These are phyloP conservation scores for Clepsis dumicolana DNA, from an alignment of 2,888 invertebrate species.

Conservation along the genomic window DNA sequence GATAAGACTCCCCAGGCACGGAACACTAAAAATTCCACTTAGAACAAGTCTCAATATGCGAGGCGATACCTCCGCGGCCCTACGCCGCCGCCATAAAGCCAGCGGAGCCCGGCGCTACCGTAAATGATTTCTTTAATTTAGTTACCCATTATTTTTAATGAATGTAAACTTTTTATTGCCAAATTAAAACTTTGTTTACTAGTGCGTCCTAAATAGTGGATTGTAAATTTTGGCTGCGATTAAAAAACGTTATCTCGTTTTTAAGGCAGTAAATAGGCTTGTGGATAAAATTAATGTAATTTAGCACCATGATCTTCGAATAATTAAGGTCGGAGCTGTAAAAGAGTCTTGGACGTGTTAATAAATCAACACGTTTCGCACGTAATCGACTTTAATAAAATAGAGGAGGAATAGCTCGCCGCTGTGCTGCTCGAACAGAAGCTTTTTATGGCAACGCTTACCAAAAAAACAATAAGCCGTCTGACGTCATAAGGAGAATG, in stretches of 20 bases:
- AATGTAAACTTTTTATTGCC: slow-evolving; percentile 43
- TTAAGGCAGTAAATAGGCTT: slow-evolving; percentile 21
- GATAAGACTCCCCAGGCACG: slow-evolving; percentile 74
- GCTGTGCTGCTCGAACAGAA: slow-evolving; percentile 61
- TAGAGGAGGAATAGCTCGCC: slow-evolving; percentile 64
- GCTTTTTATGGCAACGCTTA: slow-evolving; percentile 72
- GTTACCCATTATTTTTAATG: slow-evolving; percentile 43
- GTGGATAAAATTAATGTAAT: slow-evolving; percentile 16
- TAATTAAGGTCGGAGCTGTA: neutral
- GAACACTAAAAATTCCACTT: slow-evolving; percentile 79
- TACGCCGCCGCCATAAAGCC: slow-evolving; percentile 45
- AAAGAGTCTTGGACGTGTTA: slow-evolving; percentile 6
- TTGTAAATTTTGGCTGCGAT: slow-evolving; percentile 28
- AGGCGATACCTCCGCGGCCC: slow-evolving; percentile 60
- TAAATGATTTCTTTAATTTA: slow-evolving; percentile 44
- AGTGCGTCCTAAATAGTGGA: slow-evolving; percentile 23
- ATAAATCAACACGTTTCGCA: slow-evolving; percentile 32
- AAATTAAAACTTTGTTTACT: slow-evolving; percentile 39
- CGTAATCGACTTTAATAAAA: slow-evolving; percentile 57
- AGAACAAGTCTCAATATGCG: slow-evolving; percentile 76
- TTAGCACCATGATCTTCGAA: slow-evolving; percentile 10
- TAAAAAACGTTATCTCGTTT: slow-evolving; percentile 1
- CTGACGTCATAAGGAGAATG: slow-evolving; percentile 67
- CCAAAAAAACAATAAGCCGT: slow-evolving; percentile 82
- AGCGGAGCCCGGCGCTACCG: slow-evolving; percentile 36